Evolutionary conservation across 2,113 vertebrate species (phyloP).

Genomic region (Meriones unguiculatus): DNA sequence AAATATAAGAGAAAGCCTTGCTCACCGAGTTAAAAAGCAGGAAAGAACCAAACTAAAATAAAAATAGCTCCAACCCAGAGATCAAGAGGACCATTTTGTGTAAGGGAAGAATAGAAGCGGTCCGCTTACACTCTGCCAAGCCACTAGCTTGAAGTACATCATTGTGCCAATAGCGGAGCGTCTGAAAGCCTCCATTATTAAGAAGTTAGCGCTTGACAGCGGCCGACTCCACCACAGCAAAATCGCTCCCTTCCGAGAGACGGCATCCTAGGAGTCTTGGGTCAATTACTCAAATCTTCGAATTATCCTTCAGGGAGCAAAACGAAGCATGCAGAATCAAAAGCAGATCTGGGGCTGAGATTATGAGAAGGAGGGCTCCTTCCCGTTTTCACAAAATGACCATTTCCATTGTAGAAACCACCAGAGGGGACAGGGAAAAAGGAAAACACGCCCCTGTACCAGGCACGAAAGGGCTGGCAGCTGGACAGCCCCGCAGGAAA

Average conservation of each 20-base stretch:
- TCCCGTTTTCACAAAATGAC: conserved; percentile 67
- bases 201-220: conserved; percentile 76
- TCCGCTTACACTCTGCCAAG: conserved; percentile 75
- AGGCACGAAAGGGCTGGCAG: conserved; percentile 52
- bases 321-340: conserved; percentile 59
- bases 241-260: conserved; percentile 66
- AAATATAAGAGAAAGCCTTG: conserved; percentile 72
- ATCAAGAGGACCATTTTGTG: conserved; percentile 80
- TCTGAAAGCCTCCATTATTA: conserved; percentile 84
- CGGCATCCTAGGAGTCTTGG: conserved; percentile 65
- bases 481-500: background rate
- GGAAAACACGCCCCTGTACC: background rate
- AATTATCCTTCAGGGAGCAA: conserved; percentile 67
- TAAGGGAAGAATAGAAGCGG: conserved; percentile 76
- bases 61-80: conserved; percentile 78
- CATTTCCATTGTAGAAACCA: conserved; percentile 65
- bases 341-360: conserved; percentile 64
- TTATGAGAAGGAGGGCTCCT: conserved; percentile 60
- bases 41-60: conserved; percentile 70
- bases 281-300: conserved; percentile 69
- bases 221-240: conserved; percentile 54
- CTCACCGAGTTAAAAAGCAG: conserved; percentile 67
- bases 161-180: conserved; percentile 68
- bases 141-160: conserved; percentile 78
- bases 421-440: background rate